A percentile compares a stretch with the other conserved stretches of the same genome.
Evolutionary conservation across 2,888 invertebrate genomes (phyloP).

Genomic region (Xylota sylvarum): DNA sequence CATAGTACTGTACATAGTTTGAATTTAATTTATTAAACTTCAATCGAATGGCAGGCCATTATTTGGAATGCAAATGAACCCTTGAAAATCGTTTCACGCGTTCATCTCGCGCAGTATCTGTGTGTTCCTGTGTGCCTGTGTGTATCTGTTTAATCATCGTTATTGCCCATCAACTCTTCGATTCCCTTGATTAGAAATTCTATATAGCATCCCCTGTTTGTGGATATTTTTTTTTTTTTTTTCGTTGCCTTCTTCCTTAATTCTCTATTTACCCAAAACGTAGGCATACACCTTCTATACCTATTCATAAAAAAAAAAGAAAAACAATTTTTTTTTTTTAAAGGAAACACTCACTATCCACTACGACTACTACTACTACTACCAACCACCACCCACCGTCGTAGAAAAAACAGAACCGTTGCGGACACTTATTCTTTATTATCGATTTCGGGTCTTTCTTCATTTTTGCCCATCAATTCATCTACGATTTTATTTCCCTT

Average conservation of each 20-base stretch:
- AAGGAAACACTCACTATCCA: background rate
- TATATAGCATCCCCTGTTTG: background rate
- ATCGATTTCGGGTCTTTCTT: constrained; percentile 58
- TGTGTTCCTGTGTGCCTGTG: background rate
- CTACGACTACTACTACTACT: too few relatives aligned
- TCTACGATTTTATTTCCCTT: constrained; percentile 41
- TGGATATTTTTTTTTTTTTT: background rate
- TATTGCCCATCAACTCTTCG: constrained; percentile 1
- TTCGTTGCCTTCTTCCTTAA: background rate
- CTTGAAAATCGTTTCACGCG: background rate
- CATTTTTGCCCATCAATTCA: constrained; percentile 58
- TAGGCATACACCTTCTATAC: background rate
- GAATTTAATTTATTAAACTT: background rate
- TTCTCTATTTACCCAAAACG: constrained; percentile 5
- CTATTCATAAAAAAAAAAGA: background rate
- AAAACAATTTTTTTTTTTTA: background rate
- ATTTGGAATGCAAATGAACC: constrained; percentile 16
- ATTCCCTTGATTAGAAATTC: constrained; percentile 21
- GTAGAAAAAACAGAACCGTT: constrained; percentile 27
- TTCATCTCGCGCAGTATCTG: background rate
- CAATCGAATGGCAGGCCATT: background rate
- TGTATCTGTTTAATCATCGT: constrained; percentile 20
- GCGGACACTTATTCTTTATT: constrained; percentile 42
- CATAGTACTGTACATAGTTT: too few relatives aligned
- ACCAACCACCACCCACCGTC: background rate